Conservation (phyloP, 2,113 vertebrate genomes). For the Ciconia stormi region DNA sequence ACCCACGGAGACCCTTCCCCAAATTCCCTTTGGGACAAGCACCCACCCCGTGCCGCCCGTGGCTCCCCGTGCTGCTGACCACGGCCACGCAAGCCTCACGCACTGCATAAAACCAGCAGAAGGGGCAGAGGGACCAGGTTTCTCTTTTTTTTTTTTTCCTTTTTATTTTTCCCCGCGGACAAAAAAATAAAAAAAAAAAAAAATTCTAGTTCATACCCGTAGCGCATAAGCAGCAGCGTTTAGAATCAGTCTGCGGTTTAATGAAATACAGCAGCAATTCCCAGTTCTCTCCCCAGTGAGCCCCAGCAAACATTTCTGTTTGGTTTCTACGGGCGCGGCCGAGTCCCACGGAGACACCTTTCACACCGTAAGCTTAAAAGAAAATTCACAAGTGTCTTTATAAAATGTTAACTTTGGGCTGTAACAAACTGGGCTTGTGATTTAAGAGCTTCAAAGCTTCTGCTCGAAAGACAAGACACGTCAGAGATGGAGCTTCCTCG, state of each 20-base stretch:
- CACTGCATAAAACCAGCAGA: background rate
- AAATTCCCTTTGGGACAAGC: background rate
- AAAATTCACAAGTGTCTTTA: background rate
- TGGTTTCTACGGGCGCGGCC: background rate
- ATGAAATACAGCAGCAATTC: constrained; percentile 44
- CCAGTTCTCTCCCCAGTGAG: constrained; percentile 1
- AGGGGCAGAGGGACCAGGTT: background rate
- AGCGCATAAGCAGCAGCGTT: constrained; percentile 16
- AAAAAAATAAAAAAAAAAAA: background rate
- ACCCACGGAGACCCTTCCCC: background rate
- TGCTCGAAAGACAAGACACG: background rate
- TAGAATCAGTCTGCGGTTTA: constrained; percentile 13
- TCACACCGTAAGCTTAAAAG: background rate
- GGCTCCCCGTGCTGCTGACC: background rate
- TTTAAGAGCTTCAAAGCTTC: constrained; percentile 4
- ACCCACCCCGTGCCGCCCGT: background rate
- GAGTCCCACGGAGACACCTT: background rate
- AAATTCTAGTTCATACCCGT: background rate
- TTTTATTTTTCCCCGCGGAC: background rate
- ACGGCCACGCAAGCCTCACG: background rate
- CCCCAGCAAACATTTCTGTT: background rate
- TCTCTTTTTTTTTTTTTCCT: background rate
- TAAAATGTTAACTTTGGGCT: background rate
- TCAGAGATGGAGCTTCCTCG: background rate
- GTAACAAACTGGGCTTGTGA: background rate